A percentile compares a stretch with the other conserved stretches of the same genome.
phyloP scores from a whole-genome alignment of 2,888 invertebrate species.

The Drosophila nigricruria region DNA sequence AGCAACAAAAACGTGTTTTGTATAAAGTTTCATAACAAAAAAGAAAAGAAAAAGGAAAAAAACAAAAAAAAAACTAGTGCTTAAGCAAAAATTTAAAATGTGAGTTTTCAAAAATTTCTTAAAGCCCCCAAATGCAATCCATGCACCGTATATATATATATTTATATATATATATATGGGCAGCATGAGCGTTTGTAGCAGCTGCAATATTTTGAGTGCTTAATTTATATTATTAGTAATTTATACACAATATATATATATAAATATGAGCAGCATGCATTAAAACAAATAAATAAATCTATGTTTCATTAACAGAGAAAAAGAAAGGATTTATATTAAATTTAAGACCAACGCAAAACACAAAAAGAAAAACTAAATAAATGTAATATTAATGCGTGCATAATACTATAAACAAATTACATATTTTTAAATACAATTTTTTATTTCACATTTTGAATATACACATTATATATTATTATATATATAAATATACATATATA shows the following conservation, averaged over 20 bases:
- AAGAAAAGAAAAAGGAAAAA: constrained; percentile 2
- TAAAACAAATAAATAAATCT: constrained; percentile 54
- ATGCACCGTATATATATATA: constrained; percentile 49
- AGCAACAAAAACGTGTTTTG: constrained; percentile 48
- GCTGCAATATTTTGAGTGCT: constrained; percentile 77
- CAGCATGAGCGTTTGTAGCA: constrained; percentile 66
- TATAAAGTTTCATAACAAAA: constrained; percentile 49
- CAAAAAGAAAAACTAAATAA: constrained; percentile 45
- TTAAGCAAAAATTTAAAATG: constrained; percentile 40
- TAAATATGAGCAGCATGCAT: constrained; percentile 57
- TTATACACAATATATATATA: constrained; percentile 65
- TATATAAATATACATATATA: constrained; percentile 51
- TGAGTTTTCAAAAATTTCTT: constrained; percentile 40
- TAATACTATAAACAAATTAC: constrained; percentile 60
- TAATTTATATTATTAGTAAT: constrained; percentile 80
- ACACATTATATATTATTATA: constrained; percentile 65
- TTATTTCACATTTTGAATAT: constrained; percentile 78
- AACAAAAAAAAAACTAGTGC: constrained; percentile 14
- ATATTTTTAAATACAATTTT: constrained; percentile 78
- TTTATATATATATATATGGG: constrained; percentile 19
- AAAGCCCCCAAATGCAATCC: constrained; percentile 42
- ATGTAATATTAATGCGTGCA: constrained; percentile 47
- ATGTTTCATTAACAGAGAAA: constrained; percentile 34
- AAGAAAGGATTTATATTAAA: constrained; percentile 55
- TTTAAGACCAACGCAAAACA: constrained; percentile 47